Evolutionary conservation across 2,888 invertebrate genomes (phyloP).

Genomic region (Neoascia interrupta): DNA sequence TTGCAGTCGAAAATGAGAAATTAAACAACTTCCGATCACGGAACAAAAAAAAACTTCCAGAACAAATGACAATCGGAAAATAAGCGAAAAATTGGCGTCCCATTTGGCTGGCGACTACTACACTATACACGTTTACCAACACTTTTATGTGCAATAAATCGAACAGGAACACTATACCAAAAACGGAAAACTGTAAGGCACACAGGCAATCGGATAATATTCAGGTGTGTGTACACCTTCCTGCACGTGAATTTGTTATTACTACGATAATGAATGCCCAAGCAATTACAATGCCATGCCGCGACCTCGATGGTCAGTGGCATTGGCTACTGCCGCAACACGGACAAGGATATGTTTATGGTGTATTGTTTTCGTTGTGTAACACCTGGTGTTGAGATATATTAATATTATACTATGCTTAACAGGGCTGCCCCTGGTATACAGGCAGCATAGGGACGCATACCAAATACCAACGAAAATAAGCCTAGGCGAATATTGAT

Average conservation of each 20-base stretch:
- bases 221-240: too few species aligned
- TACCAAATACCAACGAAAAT: neutral
- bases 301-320: too few species aligned
- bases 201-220: neutral
- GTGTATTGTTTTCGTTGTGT: neutral
- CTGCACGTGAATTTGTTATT: conserved; percentile 1
- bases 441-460: too few species aligned
- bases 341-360: neutral
- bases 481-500: conserved; percentile 24
- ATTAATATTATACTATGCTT: conserved; percentile 26
- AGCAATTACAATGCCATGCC: conserved; percentile 16
- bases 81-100: conserved; percentile 4
- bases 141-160: conserved; percentile 36
- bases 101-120: neutral
- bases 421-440: too few species aligned
- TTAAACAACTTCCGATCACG: conserved; percentile 6
- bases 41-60: neutral
- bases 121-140: too few species aligned
- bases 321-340: neutral
- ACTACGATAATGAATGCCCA: conserved; percentile 24
- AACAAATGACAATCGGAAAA: neutral
- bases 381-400: conserved; percentile 33
- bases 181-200: conserved; percentile 26
- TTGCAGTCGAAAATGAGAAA: conserved; percentile 30
- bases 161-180: conserved; percentile 33